A percentile compares a stretch with the other conserved stretches of the same genome.
Conservation (phyloP, 2,888 invertebrate species). For the Clanis bilineata region DNA sequence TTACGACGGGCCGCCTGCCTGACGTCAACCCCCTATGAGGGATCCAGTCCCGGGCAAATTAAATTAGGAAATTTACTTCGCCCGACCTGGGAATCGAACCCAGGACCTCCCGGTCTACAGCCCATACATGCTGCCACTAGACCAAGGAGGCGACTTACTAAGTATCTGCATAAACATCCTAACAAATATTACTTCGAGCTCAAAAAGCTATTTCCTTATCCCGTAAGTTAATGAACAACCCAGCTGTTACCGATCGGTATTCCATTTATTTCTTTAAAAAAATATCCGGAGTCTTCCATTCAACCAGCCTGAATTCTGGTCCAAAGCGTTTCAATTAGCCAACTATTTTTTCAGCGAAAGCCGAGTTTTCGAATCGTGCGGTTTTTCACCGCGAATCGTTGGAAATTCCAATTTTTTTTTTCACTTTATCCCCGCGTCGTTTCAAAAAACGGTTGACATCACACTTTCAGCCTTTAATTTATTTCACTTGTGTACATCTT, state of each 20-base stretch:
- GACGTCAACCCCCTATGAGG: too few relatives aligned
- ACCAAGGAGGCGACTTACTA: too few relatives aligned
- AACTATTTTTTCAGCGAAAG: slow-evolving; percentile 25
- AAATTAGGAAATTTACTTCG: too few relatives aligned
- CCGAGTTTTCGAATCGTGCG: slow-evolving; percentile 25
- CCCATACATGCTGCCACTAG: too few relatives aligned
- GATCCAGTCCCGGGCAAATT: too few relatives aligned
- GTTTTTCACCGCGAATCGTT: slow-evolving; percentile 5
- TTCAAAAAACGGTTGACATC: slow-evolving; percentile 10
- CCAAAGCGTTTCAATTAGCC: slow-evolving; percentile 35
- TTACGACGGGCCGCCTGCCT: too few relatives aligned
- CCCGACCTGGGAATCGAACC: too few relatives aligned
- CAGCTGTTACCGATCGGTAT: background rate
- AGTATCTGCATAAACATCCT: background rate
- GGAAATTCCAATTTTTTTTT: background rate
- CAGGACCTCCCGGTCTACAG: too few relatives aligned
- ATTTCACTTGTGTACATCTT: slow-evolving; percentile 4
- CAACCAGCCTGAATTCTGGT: slow-evolving; percentile 27
- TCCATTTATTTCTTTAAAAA: slow-evolving; percentile 12
- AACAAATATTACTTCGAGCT: background rate
- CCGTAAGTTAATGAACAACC: background rate
- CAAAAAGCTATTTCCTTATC: background rate
- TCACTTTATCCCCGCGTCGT: slow-evolving; percentile 9
- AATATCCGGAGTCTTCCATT: slow-evolving; percentile 17
- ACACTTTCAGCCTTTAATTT: slow-evolving; percentile 11